Evolutionary conservation across 2,888 invertebrate genomes (phyloP).

Genomic region (Sycophila texana): DNA sequence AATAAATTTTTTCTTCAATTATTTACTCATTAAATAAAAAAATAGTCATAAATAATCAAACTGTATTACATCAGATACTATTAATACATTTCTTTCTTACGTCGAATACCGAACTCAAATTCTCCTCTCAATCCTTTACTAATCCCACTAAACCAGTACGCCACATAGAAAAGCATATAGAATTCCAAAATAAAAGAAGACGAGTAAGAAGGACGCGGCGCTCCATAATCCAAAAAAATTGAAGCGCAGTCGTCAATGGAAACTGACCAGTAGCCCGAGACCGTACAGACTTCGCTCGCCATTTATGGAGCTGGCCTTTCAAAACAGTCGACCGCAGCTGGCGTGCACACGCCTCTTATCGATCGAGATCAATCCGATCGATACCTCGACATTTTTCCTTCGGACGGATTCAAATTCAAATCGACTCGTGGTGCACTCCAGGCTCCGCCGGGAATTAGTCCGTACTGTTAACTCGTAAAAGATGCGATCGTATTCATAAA

Average conservation of each 20-base stretch:
- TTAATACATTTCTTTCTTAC: too few species aligned
- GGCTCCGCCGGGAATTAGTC: too few species aligned
- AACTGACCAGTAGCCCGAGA: slow-evolving; percentile 11
- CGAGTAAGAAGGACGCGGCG: background rate
- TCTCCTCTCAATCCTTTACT: slow-evolving; percentile 8
- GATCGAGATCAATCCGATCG: slow-evolving; percentile 14
- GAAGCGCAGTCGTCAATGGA: slow-evolving; percentile 13
- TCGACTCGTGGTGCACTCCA: too few species aligned
- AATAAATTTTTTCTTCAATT: too few species aligned
- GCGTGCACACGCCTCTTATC: slow-evolving; percentile 5
- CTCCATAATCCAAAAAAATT: slow-evolving; percentile 25
- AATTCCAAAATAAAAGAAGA: background rate
- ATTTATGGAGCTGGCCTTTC: slow-evolving; percentile 43
- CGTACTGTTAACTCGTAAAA: too few species aligned
- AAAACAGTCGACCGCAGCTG: slow-evolving; percentile 9
- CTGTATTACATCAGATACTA: too few species aligned
- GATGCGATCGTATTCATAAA: too few species aligned
- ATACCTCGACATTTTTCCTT: slow-evolving; percentile 14
- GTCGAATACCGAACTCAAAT: too few species aligned
- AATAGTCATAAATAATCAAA: too few species aligned
- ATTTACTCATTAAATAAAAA: too few species aligned
- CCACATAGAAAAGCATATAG: background rate
- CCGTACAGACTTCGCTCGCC: slow-evolving; percentile 24
- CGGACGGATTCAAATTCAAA: background rate
- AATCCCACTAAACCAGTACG: slow-evolving; percentile 18